A percentile compares a stretch with the other conserved stretches of the same genome.
phyloP scores from a whole-genome alignment of 2,113 vertebrate genomes.

The Helogale parvula region DNA sequence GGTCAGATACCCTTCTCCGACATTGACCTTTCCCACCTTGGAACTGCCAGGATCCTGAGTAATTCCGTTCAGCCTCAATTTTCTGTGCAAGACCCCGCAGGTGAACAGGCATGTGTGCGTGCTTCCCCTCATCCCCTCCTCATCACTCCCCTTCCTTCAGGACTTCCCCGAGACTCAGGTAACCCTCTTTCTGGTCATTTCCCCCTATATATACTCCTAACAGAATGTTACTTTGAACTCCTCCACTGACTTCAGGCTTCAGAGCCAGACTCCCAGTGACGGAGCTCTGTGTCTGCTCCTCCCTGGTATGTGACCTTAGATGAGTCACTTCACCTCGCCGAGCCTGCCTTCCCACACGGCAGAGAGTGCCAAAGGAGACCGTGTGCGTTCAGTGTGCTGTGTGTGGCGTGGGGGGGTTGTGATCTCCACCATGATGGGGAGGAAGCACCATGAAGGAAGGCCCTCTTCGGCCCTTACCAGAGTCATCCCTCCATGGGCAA shows the following conservation, averaged over 20 bases:
- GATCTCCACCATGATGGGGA: accelerated
- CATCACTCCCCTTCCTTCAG: neutral
- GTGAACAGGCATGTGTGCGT: accelerated
- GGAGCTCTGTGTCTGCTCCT: neutral
- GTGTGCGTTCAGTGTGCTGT: accelerated
- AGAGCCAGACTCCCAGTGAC: neutral
- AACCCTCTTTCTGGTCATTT: neutral
- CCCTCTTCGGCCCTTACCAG: neutral
- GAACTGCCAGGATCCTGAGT: neutral
- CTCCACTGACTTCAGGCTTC: neutral
- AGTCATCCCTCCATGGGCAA: accelerated
- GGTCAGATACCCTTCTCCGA: neutral
- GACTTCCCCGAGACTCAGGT: neutral
- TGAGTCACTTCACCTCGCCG: neutral
- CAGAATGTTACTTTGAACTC: neutral
- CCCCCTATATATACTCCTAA: neutral
- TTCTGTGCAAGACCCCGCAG: neutral
- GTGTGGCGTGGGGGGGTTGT: accelerated
- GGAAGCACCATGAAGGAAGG: neutral
- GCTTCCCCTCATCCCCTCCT: too few species aligned
- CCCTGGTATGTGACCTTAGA: neutral
- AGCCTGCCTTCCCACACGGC: neutral
- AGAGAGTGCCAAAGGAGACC: neutral
- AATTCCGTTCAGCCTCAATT: neutral
- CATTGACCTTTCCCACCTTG: neutral